Evolutionary conservation across 2,888 invertebrate genomes (phyloP).

Genomic region (Pocota personata): DNA sequence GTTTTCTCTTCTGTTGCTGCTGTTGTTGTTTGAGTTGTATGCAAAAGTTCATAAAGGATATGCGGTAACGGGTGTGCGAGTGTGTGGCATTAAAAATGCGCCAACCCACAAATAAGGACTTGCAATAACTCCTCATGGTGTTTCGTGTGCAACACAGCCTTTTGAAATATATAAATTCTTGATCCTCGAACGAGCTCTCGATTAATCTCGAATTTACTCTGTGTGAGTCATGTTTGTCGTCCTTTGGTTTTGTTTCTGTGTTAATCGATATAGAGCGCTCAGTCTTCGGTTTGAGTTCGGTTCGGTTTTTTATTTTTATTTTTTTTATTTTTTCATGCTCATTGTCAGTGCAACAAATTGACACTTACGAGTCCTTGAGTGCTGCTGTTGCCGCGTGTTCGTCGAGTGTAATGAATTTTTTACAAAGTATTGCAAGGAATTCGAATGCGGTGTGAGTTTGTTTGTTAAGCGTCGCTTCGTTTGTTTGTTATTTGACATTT

Average conservation of each 20-base stretch:
- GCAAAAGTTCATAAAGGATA: slow-evolving; percentile 49
- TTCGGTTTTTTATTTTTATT: background rate
- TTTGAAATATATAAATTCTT: slow-evolving; percentile 43
- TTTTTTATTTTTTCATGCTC: background rate
- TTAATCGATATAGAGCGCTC: slow-evolving; percentile 34
- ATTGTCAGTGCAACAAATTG: slow-evolving; percentile 53
- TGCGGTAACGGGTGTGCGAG: background rate
- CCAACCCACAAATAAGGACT: no score
- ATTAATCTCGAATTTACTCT: slow-evolving; percentile 40
- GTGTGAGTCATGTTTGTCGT: slow-evolving; percentile 37
- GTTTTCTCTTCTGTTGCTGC: slow-evolving; percentile 42
- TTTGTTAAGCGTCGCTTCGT: slow-evolving; percentile 31
- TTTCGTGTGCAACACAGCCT: slow-evolving; percentile 3
- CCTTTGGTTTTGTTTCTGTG: slow-evolving; percentile 30
- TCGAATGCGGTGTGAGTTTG: slow-evolving; percentile 28
- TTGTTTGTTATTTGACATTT: slow-evolving; percentile 55
- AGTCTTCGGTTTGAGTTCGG: background rate
- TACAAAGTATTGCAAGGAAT: slow-evolving; percentile 48
- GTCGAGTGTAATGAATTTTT: slow-evolving; percentile 62
- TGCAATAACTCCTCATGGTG: slow-evolving; percentile 27
- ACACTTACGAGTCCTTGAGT: slow-evolving; percentile 59
- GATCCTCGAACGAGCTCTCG: slow-evolving; percentile 38
- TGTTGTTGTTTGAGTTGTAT: slow-evolving; percentile 56
- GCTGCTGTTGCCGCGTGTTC: slow-evolving; percentile 28
- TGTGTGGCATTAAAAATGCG: slow-evolving; percentile 48